These are phyloP conservation scores for Orussus abietinus DNA, from an alignment of 1,140 invertebrate genomes.

Conservation along the genomic window DNA sequence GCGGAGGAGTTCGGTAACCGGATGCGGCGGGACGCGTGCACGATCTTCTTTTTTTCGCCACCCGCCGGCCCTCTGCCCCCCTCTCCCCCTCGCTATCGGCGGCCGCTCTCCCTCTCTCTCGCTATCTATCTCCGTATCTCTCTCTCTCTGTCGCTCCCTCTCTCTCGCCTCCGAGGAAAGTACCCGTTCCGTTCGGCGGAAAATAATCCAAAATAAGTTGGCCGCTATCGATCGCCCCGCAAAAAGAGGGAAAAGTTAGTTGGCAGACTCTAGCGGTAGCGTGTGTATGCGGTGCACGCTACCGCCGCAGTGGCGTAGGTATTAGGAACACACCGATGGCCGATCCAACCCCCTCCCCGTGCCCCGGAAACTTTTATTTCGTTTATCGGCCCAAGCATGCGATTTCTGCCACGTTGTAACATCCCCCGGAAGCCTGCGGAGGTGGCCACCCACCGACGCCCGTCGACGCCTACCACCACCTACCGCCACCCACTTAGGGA, in stretches of 20 bases:
- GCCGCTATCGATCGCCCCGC: conserved; percentile 30
- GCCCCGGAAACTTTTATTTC: conserved; percentile 35
- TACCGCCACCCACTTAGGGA: conserved; percentile 14
- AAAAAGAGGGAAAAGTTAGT: conserved; percentile 17
- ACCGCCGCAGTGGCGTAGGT: conserved; percentile 23
- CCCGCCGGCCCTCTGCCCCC: no score
- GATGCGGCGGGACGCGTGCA: conserved; percentile 9
- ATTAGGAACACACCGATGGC: conserved; percentile 25
- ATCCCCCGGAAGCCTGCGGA: no score
- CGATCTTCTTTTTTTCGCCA: no score
- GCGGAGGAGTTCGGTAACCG: conserved; percentile 11
- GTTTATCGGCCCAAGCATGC: conserved; percentile 44
- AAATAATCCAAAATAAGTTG: conserved; percentile 43
- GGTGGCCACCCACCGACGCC: no score
- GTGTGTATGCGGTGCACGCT: conserved; percentile 28
- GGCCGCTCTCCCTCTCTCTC: no score
- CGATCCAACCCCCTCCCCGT: conserved; percentile 9
- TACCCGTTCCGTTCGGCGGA: neutral
- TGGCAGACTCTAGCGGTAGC: conserved; percentile 21
- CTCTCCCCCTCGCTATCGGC: no score
- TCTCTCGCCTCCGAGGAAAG: no score
- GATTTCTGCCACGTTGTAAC: conserved; percentile 30
- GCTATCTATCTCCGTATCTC: no score
- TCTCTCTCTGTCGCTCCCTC: no score
- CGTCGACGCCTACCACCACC: conserved; percentile 20